Conservation (phyloP, 2,888 invertebrate genomes). For the Xestia xanthographa region DNA sequence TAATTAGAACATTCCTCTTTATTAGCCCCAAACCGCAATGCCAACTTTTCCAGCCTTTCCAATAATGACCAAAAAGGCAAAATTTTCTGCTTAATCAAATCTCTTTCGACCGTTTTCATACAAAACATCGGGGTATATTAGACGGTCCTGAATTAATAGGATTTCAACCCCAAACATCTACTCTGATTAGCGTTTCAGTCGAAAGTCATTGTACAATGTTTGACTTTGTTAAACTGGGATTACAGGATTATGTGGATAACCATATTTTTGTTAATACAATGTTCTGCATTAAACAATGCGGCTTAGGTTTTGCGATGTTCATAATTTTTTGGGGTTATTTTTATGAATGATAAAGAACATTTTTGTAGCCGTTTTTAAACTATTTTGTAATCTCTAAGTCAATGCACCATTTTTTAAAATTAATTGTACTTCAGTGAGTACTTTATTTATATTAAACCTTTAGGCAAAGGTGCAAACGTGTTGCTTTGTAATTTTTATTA, state of each 20-base stretch:
- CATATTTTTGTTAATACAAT: conserved; percentile 61
- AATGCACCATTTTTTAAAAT: too few species aligned
- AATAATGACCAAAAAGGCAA: conserved; percentile 56
- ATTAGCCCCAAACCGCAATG: conserved; percentile 28
- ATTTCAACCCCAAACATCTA: conserved; percentile 60
- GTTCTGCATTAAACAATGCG: conserved; percentile 49
- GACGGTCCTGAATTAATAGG: conserved; percentile 60
- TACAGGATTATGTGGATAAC: conserved; percentile 58
- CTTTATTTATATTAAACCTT: too few species aligned
- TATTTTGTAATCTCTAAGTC: too few species aligned
- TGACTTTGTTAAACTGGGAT: conserved; percentile 59
- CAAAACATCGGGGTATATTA: conserved; percentile 58
- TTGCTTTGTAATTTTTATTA: too few species aligned
- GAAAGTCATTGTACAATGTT: conserved; percentile 57
- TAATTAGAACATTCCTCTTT: conserved; percentile 36
- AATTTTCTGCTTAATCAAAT: conserved; percentile 61
- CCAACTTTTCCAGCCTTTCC: conserved; percentile 36
- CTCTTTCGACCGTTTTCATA: conserved; percentile 57
- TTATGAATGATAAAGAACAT: background rate
- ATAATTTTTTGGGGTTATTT: conserved; percentile 31
- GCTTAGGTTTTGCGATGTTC: conserved; percentile 38
- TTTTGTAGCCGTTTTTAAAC: background rate
- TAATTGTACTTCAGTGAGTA: too few species aligned
- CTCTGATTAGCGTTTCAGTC: conserved; percentile 54
- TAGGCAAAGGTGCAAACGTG: too few species aligned